These are phyloP conservation scores for Xanthia togata DNA, from an alignment of 2,888 invertebrate genomes.

Conservation along the genomic window DNA sequence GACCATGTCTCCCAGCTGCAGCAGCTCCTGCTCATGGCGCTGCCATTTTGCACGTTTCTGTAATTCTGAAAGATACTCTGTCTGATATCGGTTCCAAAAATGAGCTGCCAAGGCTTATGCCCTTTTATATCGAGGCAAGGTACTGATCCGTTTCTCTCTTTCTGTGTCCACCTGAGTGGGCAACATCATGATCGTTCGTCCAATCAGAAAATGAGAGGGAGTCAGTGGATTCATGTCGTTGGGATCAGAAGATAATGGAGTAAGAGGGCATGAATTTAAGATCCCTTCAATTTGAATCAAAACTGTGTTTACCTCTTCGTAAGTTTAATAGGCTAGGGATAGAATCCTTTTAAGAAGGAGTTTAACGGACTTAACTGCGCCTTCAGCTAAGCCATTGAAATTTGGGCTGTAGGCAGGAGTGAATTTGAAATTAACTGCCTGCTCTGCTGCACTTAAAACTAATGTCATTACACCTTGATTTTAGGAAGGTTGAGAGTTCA, in stretches of 20 bases:
- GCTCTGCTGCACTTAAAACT: not conserved
- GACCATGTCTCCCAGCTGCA: too few relatives aligned
- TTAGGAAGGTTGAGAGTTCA: constrained; percentile 17
- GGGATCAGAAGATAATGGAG: not conserved
- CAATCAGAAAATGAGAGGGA: not conserved
- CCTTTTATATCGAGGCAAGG: not conserved
- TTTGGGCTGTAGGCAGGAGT: constrained; percentile 1
- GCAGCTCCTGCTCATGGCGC: too few relatives aligned
- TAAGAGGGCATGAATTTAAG: not conserved
- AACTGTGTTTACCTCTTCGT: not conserved
- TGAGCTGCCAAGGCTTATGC: too few relatives aligned
- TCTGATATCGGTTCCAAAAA: too few relatives aligned
- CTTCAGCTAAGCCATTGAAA: constrained; percentile 2
- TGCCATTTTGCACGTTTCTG: too few relatives aligned
- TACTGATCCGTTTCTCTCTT: not conserved
- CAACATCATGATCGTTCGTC: constrained; percentile 6
- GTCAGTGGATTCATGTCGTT: not conserved
- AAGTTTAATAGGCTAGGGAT: constrained; percentile 5
- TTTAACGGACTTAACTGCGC: constrained; percentile 5
- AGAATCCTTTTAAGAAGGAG: constrained; percentile 6
- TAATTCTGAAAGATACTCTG: too few relatives aligned
- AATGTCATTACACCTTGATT: constrained; percentile 2
- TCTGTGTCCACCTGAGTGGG: not conserved
- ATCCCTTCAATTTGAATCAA: not conserved
- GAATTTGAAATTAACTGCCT: constrained; percentile 11